A percentile compares a stretch with the other conserved stretches of the same genome.
Conservation (phyloP, 2,113 vertebrate species). For the Petrocephalus microphthalmus region DNA sequence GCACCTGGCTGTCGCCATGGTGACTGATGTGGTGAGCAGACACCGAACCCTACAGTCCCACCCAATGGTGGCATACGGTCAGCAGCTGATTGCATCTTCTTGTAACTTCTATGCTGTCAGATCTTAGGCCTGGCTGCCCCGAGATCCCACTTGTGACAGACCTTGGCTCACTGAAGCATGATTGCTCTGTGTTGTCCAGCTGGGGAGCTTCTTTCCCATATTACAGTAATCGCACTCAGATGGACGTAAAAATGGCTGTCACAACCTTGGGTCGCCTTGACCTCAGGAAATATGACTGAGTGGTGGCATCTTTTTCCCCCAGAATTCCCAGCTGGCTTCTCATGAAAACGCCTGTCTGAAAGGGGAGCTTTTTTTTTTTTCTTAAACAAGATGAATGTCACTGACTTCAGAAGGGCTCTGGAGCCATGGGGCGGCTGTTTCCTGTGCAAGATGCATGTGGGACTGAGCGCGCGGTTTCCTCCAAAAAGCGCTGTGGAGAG, state of each 20-base stretch:
- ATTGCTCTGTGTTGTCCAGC: background rate
- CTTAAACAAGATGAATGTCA: background rate
- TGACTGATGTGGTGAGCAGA: background rate
- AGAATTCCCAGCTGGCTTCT: background rate
- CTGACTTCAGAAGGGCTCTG: background rate
- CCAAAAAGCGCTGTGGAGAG: no score
- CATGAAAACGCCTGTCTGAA: slow-evolving; percentile 5
- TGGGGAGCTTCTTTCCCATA: background rate
- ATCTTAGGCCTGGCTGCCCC: background rate
- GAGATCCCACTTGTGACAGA: no score
- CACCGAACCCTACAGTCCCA: background rate
- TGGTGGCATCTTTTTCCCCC: background rate
- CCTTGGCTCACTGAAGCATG: background rate
- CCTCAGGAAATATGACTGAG: background rate
- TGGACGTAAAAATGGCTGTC: background rate
- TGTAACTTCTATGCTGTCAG: background rate
- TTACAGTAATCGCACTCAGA: background rate
- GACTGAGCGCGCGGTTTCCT: background rate
- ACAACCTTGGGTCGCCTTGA: background rate
- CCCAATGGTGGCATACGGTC: background rate
- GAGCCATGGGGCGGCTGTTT: background rate
- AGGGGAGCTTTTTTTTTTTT: background rate
- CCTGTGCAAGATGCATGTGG: background rate
- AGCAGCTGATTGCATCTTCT: background rate
- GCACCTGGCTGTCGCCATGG: no score